Percentiles rank a stretch among this genome's conserved stretches.
phyloP scores from a whole-genome alignment of 2,888 invertebrate species.

The Erynnis tages region DNA sequence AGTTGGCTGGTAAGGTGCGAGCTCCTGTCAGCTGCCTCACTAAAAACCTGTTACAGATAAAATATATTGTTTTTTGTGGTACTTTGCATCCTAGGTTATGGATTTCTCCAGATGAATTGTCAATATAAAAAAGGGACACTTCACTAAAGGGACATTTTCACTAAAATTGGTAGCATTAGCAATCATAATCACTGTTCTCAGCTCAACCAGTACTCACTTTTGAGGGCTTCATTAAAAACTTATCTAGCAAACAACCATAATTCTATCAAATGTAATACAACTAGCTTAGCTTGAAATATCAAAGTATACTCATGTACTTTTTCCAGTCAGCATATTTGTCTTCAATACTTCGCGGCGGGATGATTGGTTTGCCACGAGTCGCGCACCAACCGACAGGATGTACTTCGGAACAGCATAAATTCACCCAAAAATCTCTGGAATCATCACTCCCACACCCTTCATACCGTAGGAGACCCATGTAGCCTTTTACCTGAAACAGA shows the following conservation, averaged over 20 bases:
- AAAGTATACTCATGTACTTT: slow-evolving; percentile 71
- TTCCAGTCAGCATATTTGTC: slow-evolving; percentile 98
- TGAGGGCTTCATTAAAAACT: too few species aligned
- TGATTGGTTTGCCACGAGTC: slow-evolving; percentile 95
- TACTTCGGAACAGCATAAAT: slow-evolving; percentile 95
- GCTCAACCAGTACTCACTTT: too few species aligned
- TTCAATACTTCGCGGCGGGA: slow-evolving; percentile 96
- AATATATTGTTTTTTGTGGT: too few species aligned
- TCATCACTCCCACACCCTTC: slow-evolving; percentile 96
- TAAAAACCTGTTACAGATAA: slow-evolving; percentile 86
- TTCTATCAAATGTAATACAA: too few species aligned
- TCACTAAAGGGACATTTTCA: too few species aligned
- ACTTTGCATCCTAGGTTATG: too few species aligned
- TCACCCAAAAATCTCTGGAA: slow-evolving; percentile 98
- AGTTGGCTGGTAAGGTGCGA: slow-evolving; percentile 96
- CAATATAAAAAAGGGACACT: too few species aligned
- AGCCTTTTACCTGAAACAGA: slow-evolving; percentile 86
- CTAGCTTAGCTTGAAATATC: neutral
- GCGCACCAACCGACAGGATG: slow-evolving; percentile 99
- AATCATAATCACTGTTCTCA: too few species aligned
- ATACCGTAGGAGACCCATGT: slow-evolving; percentile 90
- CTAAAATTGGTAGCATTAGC: too few species aligned
- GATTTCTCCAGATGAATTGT: too few species aligned
- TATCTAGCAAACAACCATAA: too few species aligned
- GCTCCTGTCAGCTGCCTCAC: slow-evolving; percentile 96